These are phyloP conservation scores for Empidonax alnorum DNA, from an alignment of 2,113 vertebrate species.

Conservation along the genomic window DNA sequence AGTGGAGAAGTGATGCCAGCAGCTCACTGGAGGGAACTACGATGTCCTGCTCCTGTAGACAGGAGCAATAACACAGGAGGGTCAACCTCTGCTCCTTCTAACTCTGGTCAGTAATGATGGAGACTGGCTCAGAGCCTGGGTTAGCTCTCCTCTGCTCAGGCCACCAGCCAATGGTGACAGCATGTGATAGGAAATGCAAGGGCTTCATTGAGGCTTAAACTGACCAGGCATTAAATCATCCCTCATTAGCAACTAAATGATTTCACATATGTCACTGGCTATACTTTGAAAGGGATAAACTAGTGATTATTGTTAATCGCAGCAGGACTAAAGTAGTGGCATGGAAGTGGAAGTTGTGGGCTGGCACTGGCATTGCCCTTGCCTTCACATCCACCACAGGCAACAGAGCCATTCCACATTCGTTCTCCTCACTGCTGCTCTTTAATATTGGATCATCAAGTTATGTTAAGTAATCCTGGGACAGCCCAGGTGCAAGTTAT, in stretches of 20 bases:
- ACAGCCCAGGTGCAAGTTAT: background rate
- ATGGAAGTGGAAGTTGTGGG: background rate
- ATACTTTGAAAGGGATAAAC: background rate
- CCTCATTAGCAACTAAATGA: background rate
- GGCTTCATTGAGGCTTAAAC: background rate
- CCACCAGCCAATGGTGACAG: background rate
- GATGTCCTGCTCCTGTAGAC: background rate
- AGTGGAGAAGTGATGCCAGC: fast-evolving
- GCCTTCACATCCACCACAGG: fast-evolving
- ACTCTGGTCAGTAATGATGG: background rate
- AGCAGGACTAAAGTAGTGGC: background rate
- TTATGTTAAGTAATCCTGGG: background rate
- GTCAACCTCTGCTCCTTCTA: background rate
- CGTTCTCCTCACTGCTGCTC: background rate
- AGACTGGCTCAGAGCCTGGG: background rate
- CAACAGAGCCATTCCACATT: background rate
- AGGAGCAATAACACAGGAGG: background rate
- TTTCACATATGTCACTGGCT: background rate
- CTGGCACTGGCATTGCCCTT: background rate
- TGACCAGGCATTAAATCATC: background rate
- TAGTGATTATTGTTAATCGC: background rate
- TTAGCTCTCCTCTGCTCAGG: background rate
- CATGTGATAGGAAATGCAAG: background rate
- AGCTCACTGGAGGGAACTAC: background rate
- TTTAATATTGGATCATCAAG: background rate